A percentile compares a stretch with the other conserved stretches of the same genome.
Conservation (phyloP, 2,888 invertebrate species). For the Luffia ferchaultella region DNA sequence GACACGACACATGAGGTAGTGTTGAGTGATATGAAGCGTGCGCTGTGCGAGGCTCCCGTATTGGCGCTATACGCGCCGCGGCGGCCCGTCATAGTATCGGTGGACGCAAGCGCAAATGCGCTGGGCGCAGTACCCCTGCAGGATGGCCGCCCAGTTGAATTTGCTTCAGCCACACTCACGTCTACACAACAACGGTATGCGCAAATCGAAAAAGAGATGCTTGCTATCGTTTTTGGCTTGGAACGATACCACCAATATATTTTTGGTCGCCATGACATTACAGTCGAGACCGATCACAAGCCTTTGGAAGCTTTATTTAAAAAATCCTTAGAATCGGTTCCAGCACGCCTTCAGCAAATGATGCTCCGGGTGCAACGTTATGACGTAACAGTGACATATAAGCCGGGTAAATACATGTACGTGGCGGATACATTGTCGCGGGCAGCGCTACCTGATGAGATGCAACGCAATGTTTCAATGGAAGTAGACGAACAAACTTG, state of each 20-base stretch:
- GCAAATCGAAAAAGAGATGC: slow-evolving; percentile 17
- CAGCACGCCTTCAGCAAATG: too few relatives aligned
- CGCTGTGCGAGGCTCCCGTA: slow-evolving; percentile 11
- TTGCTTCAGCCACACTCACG: slow-evolving; percentile 15
- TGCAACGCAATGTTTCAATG: too few relatives aligned
- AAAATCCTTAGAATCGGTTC: too few relatives aligned
- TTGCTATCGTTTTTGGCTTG: slow-evolving; percentile 16
- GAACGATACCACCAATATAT: slow-evolving; percentile 8
- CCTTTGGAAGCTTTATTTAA: too few relatives aligned
- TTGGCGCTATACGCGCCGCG: slow-evolving; percentile 9
- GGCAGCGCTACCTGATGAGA: too few relatives aligned
- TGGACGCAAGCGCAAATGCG: slow-evolving; percentile 14
- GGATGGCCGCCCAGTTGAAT: slow-evolving; percentile 16
- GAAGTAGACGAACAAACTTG: too few relatives aligned
- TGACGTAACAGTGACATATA: neutral
- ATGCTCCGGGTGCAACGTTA: neutral
- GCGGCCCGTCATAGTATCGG: too few relatives aligned
- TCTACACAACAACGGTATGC: slow-evolving; percentile 15
- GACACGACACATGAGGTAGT: slow-evolving; percentile 4
- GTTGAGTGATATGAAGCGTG: slow-evolving; percentile 6
- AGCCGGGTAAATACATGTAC: slow-evolving; percentile 3
- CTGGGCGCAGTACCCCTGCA: slow-evolving; percentile 13
- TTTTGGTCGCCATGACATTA: neutral
- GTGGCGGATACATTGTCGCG: too few relatives aligned
- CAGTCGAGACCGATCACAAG: slow-evolving; percentile 2